Base-by-base conservation (phyloP, 1,140 invertebrate species). In the Papilio glaucus region DNA sequence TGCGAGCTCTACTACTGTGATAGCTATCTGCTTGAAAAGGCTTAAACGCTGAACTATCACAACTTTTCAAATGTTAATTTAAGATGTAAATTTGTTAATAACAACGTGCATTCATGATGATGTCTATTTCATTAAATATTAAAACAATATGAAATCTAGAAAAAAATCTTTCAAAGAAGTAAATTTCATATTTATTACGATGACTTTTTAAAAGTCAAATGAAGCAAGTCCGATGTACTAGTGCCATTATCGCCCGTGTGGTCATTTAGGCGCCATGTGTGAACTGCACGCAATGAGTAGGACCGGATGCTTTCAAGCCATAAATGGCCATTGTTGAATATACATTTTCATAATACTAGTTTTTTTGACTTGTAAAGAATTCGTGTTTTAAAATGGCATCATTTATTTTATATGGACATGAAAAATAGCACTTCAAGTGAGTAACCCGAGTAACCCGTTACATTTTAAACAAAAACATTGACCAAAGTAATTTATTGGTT, bases 221-320 rank as follows among this genome's bases (percentile, higher is more conserved):
- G 9, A 57, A 13, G 39, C 10, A 41, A 26, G 21, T 26, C 49
- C 18, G 65, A 39, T 26, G 8, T 37, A 38, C 61, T 39, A 9
- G 21, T 45, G 18, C 24, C 29, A 68, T 68, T 68, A 68, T 68
- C 39, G 0, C n/a, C 39, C 6, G 62, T 68, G 65, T 26, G 65
- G 39, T 18, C 67, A 49, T 53, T 69, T 69, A 33, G 42, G 67
- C 42, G 24, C 42, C 67, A 53, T 53, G 67, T 69, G 45, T 33
- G 42, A 49, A 49, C 8, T 15, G 12, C 15, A 37, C 0, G n/a
- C 33, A n/a, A 69, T 33, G n/a, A 69, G 67, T 10, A 37, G 29
- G 67, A 37, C 42, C 10, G 42, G 67, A 24, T 15, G 10, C 41
- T 69, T 24, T 33, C 41, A 49, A 15, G n/a, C 67, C 67, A 53